These are phyloP conservation scores for Rhinolophus sinicus DNA, from an alignment of 2,113 vertebrate species.

Conservation along the genomic window DNA sequence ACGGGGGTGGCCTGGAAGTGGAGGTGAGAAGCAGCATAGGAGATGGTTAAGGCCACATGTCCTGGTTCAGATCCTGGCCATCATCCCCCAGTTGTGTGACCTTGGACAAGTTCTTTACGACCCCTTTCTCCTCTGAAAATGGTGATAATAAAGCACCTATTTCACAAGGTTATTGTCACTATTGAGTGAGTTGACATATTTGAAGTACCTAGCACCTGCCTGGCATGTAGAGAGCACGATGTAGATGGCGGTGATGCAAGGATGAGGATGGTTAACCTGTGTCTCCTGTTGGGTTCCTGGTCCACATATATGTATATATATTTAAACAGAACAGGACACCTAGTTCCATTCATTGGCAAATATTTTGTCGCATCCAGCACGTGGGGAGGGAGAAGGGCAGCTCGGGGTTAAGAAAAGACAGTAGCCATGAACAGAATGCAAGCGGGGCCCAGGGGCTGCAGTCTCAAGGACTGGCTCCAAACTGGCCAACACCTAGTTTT, in stretches of 20 bases:
- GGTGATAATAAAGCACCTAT: background rate
- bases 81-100: background rate
- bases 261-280: background rate
- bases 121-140: background rate
- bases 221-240: background rate
- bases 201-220: background rate
- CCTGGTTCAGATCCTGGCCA: background rate
- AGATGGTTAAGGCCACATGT: background rate
- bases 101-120: background rate
- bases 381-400: too few species aligned
- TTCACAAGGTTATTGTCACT: background rate
- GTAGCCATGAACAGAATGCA: too few species aligned
- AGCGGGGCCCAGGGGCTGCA: too few species aligned
- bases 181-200: background rate
- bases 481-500: too few species aligned
- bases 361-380: background rate
- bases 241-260: background rate
- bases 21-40: background rate
- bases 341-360: background rate
- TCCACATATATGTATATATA: background rate
- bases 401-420: too few species aligned
- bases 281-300: background rate
- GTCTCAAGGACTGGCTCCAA: too few species aligned
- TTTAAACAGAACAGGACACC: background rate
- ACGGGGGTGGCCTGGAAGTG: background rate